These are phyloP conservation scores for Blera fallax DNA, from an alignment of 2,888 invertebrate genomes.

Conservation along the genomic window DNA sequence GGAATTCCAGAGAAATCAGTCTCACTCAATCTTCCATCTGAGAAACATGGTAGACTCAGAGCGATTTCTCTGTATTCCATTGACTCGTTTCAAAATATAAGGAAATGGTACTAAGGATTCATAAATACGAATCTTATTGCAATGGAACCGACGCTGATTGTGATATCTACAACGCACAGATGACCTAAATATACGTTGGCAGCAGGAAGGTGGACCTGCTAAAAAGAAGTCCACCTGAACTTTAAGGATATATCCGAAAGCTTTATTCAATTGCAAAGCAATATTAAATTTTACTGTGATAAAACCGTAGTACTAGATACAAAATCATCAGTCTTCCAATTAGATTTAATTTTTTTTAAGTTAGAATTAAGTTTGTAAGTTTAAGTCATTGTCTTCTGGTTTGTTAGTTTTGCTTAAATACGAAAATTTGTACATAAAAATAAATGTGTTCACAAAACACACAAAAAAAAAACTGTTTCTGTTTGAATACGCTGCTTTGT, in stretches of 20 bases:
- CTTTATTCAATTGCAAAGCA: conserved; percentile 51
- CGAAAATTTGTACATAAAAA: conserved; percentile 20
- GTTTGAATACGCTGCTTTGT: too few relatives aligned
- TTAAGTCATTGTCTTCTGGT: conserved; percentile 51
- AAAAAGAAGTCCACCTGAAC: conserved; percentile 1
- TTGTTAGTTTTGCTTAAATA: conserved; percentile 57
- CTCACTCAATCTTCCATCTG: conserved; percentile 7
- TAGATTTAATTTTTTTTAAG: not conserved
- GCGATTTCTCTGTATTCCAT: not conserved
- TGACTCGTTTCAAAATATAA: too few relatives aligned
- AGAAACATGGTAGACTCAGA: not conserved
- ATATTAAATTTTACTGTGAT: conserved; percentile 30
- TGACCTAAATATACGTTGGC: not conserved
- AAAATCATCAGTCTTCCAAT: conserved; percentile 37
- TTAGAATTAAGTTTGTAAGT: not conserved
- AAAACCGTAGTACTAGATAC: not conserved
- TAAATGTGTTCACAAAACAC: not conserved
- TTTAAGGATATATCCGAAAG: conserved; percentile 7
- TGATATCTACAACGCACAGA: not conserved
- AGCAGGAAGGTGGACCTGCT: conserved; percentile 36
- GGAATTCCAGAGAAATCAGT: conserved; percentile 28
- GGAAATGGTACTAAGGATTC: too few relatives aligned
- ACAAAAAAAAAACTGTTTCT: not conserved
- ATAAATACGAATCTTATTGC: too few relatives aligned
- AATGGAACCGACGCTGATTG: not conserved